Conservation (phyloP, 2,797 vertebrate species). For the Lacerta viridis region DNA sequence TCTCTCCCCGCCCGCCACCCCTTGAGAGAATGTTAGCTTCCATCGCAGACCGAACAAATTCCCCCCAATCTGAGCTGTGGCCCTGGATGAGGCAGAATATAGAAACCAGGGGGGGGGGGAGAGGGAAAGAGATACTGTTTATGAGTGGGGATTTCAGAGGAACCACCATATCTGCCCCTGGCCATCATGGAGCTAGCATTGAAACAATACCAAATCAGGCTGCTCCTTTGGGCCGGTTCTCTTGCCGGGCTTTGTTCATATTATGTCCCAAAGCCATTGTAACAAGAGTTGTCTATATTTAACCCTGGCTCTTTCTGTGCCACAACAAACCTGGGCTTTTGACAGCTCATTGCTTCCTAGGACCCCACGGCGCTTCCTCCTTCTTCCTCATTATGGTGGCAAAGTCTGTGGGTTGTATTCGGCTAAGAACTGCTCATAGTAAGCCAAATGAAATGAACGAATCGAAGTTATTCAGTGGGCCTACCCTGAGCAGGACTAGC, state of each 20-base stretch:
- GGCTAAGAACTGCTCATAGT: too few species aligned
- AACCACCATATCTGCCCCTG: not conserved
- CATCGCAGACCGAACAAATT: not conserved
- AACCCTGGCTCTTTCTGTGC: not conserved
- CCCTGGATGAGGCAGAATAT: not conserved
- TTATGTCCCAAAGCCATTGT: not conserved
- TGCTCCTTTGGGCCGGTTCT: not conserved
- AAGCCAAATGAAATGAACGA: too few species aligned
- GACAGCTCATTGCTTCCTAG: not conserved
- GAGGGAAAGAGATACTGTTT: too few species aligned
- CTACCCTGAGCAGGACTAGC: too few species aligned
- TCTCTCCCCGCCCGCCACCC: too few species aligned
- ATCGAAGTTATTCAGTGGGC: too few species aligned
- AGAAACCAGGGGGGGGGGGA: too few species aligned
- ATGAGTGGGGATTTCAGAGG: not conserved
- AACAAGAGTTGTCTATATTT: not conserved
- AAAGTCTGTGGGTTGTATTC: not conserved
- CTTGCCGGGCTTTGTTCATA: not conserved
- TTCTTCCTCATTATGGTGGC: not conserved
- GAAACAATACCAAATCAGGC: not conserved
- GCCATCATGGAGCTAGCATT: not conserved
- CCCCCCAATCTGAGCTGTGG: not conserved
- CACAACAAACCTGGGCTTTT: not conserved
- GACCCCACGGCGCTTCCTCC: not conserved
- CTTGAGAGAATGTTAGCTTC: not conserved